These are phyloP conservation scores for Nymphalis c-album DNA, from an alignment of 2,888 invertebrate species.

Conservation along the genomic window DNA sequence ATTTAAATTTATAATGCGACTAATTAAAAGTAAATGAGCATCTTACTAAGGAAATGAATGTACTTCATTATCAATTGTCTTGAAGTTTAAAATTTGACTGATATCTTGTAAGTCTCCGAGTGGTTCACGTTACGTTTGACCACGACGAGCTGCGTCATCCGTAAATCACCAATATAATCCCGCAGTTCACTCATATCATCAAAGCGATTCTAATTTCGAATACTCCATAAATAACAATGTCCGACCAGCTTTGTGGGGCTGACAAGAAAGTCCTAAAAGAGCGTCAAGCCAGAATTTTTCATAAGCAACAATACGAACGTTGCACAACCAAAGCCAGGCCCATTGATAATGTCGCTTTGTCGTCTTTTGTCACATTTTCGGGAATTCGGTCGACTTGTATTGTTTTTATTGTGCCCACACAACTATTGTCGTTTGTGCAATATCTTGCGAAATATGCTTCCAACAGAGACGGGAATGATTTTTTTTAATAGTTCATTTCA, in stretches of 20 bases:
- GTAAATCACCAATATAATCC: neutral
- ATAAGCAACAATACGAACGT: constrained; percentile 7
- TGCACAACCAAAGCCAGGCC: constrained; percentile 5
- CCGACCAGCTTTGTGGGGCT: constrained; percentile 13
- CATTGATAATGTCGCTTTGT: constrained; percentile 26
- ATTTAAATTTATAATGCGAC: no score
- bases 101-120: no score
- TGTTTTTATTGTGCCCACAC: constrained; percentile 35
- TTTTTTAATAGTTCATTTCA: neutral
- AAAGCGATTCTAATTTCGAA: constrained; percentile 16
- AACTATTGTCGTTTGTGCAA: constrained; percentile 14
- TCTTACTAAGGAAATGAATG: no score
- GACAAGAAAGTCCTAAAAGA: constrained; percentile 14
- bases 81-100: no score
- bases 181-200: constrained; percentile 3
- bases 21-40: no score
- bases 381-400: constrained; percentile 33
- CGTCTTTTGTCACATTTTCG: constrained; percentile 35
- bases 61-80: no score
- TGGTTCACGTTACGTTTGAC: neutral
- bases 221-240: constrained; percentile 13
- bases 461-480: neutral
- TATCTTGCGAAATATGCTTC: constrained; percentile 8
- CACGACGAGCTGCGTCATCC: neutral
- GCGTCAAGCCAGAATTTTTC: constrained; percentile 16